These are phyloP conservation scores for Anisognathus igniventris DNA, from an alignment of 2,797 vertebrate species.

Conservation along the genomic window DNA sequence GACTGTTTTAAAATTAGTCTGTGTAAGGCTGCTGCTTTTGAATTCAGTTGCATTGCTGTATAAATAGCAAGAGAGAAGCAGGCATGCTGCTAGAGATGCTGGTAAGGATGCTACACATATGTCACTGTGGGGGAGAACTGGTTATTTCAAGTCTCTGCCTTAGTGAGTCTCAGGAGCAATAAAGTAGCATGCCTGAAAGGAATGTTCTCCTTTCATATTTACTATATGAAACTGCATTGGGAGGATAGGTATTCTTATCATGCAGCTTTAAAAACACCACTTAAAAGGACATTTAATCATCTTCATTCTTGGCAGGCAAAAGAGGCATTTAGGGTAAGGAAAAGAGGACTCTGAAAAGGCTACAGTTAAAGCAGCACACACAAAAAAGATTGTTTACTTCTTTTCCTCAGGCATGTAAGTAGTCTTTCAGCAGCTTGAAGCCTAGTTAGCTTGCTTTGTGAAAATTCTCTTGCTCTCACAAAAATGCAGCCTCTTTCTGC, in stretches of 20 bases:
- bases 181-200: not conserved
- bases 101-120: slow-evolving; percentile 28
- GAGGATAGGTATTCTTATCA: slow-evolving; percentile 10
- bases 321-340: slow-evolving; percentile 8
- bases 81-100: slow-evolving; percentile 3
- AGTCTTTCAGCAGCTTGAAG: slow-evolving; percentile 36
- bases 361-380: slow-evolving; percentile 2
- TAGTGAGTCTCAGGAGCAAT: not conserved
- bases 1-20: slow-evolving; percentile 12
- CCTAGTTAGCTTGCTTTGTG: slow-evolving; percentile 19
- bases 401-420: slow-evolving; percentile 1
- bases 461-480: not conserved
- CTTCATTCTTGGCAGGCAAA: slow-evolving; percentile 36
- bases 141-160: slow-evolving; percentile 37
- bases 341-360: slow-evolving; percentile 23
- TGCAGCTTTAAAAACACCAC: slow-evolving; percentile 42
- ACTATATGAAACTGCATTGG: not conserved
- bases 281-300: slow-evolving; percentile 35
- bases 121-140: slow-evolving; percentile 8
- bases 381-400: slow-evolving; percentile 34
- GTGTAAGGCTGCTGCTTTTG: not conserved
- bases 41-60: not conserved
- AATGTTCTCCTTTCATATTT: not conserved
- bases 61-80: slow-evolving; percentile 28
- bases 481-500: slow-evolving; percentile 4